Percentiles rank a stretch among this genome's conserved stretches.
These are phyloP conservation scores for Xenopus borealis DNA, from an alignment of 2,113 vertebrate genomes.

Conservation along the genomic window DNA sequence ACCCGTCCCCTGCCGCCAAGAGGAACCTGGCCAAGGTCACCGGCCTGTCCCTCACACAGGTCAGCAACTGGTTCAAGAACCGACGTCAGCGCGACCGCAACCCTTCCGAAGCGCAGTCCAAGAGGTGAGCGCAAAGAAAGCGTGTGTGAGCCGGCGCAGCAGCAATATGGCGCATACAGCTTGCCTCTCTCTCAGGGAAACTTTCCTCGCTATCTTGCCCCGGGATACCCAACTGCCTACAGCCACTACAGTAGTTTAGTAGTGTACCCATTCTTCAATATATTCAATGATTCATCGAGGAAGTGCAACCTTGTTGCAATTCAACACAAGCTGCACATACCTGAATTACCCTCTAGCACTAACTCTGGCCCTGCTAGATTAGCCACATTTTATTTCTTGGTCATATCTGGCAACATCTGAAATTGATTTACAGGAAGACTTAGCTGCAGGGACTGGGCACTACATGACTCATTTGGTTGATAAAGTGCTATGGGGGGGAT, in stretches of 20 bases:
- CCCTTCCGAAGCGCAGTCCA: conserved; percentile 92
- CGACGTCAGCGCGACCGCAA: conserved; percentile 95
- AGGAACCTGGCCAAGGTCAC: conserved; percentile 96
- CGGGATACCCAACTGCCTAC: too few relatives aligned
- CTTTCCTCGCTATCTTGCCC: neutral
- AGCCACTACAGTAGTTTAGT: too few relatives aligned
- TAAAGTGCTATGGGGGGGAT: too few relatives aligned
- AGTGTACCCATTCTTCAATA: too few relatives aligned
- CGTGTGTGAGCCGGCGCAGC: neutral
- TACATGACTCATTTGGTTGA: neutral
- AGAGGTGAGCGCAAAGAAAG: conserved; percentile 80
- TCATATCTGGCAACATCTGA: conserved; percentile 9
- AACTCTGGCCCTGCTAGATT: too few relatives aligned
- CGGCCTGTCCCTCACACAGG: conserved; percentile 96
- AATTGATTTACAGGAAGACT: too few relatives aligned
- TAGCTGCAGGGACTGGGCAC: too few relatives aligned
- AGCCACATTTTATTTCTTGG: neutral
- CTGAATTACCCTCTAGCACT: too few relatives aligned
- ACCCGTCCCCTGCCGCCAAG: conserved; percentile 95
- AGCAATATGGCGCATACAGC: conserved; percentile 18
- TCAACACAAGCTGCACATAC: too few relatives aligned
- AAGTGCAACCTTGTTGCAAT: too few relatives aligned
- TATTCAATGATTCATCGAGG: too few relatives aligned
- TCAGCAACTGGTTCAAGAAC: conserved; percentile 99
- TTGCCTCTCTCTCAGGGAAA: too few relatives aligned